A percentile compares a stretch with the other conserved stretches of the same genome.
phyloP scores from a whole-genome alignment of 2,888 invertebrate species.

The Eugnorisma glareosa region DNA sequence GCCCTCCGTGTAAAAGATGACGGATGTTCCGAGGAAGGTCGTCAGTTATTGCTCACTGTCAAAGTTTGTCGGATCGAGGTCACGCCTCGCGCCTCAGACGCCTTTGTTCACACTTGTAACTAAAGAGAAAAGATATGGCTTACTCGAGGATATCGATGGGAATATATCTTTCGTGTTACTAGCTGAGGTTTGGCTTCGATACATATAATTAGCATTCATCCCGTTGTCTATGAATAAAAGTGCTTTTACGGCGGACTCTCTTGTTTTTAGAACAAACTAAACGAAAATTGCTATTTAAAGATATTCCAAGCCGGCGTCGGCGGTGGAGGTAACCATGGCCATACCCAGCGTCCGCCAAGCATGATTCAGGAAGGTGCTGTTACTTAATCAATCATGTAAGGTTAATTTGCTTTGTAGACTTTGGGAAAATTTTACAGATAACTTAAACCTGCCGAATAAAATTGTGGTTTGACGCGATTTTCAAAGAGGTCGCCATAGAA shows the following conservation, averaged over 20 bases:
- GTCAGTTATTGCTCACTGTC: conserved; percentile 50
- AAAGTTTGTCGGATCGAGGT: conserved; percentile 43
- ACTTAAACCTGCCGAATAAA: background rate
- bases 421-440: background rate
- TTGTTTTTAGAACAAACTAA: conserved; percentile 1
- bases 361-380: background rate
- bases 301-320: background rate
- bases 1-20: conserved; percentile 39
- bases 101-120: conserved; percentile 39
- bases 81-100: conserved; percentile 14
- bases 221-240: background rate
- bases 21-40: conserved; percentile 42
- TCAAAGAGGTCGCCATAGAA: background rate
- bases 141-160: conserved; percentile 1
- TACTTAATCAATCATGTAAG: background rate
- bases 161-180: conserved; percentile 1
- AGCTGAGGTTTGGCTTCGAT: conserved; percentile 5
- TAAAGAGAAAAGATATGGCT: conserved; percentile 7
- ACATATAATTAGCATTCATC: conserved; percentile 15
- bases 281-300: background rate
- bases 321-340: background rate
- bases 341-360: background rate
- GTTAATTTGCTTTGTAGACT: background rate
- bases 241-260: background rate
- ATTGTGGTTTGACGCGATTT: background rate